Evolutionary conservation across 2,888 invertebrate genomes (phyloP), one percentile per base, ranked within the genome.

Genomic region (Synergus laeviventris): DNA sequence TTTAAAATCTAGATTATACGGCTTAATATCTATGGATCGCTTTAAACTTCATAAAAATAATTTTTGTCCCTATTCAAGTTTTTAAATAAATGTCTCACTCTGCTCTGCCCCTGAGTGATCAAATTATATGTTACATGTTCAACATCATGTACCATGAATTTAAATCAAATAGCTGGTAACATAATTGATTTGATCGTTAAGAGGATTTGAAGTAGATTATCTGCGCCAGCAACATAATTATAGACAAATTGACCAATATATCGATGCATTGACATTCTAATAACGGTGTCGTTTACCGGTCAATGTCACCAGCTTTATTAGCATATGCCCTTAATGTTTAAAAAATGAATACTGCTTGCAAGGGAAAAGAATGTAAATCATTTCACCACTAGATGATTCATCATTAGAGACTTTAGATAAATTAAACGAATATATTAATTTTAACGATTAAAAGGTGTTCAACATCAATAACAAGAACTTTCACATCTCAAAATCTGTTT

Each of bases 141-240:
- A 66, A 31, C 24, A 16, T 11, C 24, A 31, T 66, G 42, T 16
- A 45, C 16, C 42, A 66, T 31, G 31, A 70, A 11, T 70, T 49
- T 31, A n/a, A 70, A 70, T 70, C n/a, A 49, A 70, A 70, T 70
- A 31, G 31, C 49, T 45, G 70, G 45, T 49, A 70, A 70, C 24
- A 70, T 70, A 70, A 70, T 70, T 49, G 70, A 70, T 70, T 49
- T 49, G 24, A 49, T 31, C 31, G 49, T 49, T 70, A 49, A 70
- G 70, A 70, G 70, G 45, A 70, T 70, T 70, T 70, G 31, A 49
- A 49, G 70, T 49, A 49, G 70, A 70, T 70, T 70, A 49, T 49
- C 5, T 31, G 70, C 45, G 9, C n/a, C 70, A 45, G 70, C 45
- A 16, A 36, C 70, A 70, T 70, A 70, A 70, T 70, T 70, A 45